These are phyloP conservation scores for Scolopax bukidnonensis DNA, from an alignment of 2,797 vertebrate species.

Conservation along the genomic window DNA sequence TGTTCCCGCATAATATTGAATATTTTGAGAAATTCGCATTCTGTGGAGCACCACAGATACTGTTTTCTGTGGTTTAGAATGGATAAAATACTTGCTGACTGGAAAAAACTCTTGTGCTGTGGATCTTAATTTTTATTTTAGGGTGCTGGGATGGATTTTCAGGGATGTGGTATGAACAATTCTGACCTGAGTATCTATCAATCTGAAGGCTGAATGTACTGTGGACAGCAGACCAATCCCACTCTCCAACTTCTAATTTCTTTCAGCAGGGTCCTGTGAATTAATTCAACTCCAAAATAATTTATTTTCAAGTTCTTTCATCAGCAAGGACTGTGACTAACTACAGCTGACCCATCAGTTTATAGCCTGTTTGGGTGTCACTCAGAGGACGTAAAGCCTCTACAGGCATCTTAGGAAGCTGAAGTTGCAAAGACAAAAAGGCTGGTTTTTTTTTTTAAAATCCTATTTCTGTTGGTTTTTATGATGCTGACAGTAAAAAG, in stretches of 20 bases:
- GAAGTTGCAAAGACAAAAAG: neutral
- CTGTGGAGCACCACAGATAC: neutral
- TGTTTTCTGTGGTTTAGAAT: neutral
- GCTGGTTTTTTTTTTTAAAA: neutral
- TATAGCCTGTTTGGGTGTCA: neutral
- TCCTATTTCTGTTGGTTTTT: neutral
- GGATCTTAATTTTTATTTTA: neutral
- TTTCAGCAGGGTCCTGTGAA: neutral
- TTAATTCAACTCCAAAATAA: neutral
- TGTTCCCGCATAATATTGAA: neutral
- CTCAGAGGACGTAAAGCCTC: accelerated
- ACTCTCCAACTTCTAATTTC: neutral
- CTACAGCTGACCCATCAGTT: neutral
- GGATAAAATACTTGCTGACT: neutral
- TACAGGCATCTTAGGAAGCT: neutral
- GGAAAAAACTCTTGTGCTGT: neutral
- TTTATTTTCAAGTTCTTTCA: neutral
- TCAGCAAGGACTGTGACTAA: neutral
- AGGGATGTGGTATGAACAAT: neutral
- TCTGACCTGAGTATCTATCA: neutral
- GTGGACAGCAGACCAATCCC: neutral
- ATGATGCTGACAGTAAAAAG: neutral
- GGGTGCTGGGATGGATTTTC: neutral
- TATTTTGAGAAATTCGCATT: neutral
- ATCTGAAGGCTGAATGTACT: neutral